Evolutionary conservation across 2,888 invertebrate genomes (phyloP), one percentile per base, ranked within the genome.

Genomic region (Branchellion lobata): DNA sequence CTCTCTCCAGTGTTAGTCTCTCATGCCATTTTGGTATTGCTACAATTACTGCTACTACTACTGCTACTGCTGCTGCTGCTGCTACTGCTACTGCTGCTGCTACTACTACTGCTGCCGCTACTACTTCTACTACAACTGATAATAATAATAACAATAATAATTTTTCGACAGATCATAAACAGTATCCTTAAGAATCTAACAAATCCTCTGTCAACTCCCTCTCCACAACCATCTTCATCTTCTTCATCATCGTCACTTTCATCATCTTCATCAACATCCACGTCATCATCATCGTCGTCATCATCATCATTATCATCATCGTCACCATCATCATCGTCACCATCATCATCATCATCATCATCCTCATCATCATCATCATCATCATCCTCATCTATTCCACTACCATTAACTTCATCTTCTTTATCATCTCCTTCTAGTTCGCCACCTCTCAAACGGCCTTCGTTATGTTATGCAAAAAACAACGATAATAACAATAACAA

Each of bases 271-370:
- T 5, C 72, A 24, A 21, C 24, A 3, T 5, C 33, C 18, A 21
- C 2, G 33, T 24, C 34, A 72, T 33, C 33, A 72, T 72, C 34
- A 34, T 1, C 33, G 33, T 21, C 34, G 33, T 18, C 33, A 31
- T 24, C 33, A 72, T 72, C 40, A 14, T 40, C 40, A 1, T 21
- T 27, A 40, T 27, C 73, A 27, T 73, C 73, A 14, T 24, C 5
- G 2, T 73, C 40, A n/a, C 36, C 73, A 73, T 29, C 24, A 40
- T 36, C 8, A 73, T 73, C 40, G 3, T 33, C 21, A n/a, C n/a
- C 40, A 5, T 18, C n/a, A 33, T 73, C 36, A 3, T 73, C 73
- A 65, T 21, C 65, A 65, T 65, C 65, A 73, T 73, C 73, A 11
- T 65, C 65, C n/a, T 29, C 24, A 5, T 11, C 5, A 5, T 65